Evolutionary conservation across 2,797 vertebrate species (phyloP).

Genomic region (Centroberyx gerrardi): DNA sequence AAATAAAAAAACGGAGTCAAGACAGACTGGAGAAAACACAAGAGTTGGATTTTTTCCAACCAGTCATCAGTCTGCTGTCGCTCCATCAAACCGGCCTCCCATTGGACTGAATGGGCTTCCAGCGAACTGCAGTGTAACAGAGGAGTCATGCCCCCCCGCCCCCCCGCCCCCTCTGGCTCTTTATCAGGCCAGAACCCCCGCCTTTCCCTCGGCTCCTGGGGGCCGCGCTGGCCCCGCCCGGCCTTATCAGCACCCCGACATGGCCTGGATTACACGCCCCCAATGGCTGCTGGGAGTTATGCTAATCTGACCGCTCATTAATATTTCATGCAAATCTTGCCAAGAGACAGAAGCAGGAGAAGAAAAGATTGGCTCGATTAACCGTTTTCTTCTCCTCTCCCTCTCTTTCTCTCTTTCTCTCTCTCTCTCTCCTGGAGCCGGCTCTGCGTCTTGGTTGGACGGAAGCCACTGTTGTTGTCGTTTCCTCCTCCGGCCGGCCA

Average conservation of each 20-base stretch:
- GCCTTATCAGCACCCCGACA: slow-evolving; percentile 71
- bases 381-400: slow-evolving; percentile 13
- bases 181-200: not conserved
- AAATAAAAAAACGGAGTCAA: no score
- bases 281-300: slow-evolving; percentile 78
- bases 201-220: slow-evolving; percentile 1
- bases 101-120: no score
- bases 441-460: slow-evolving; percentile 43
- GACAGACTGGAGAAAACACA: no score
- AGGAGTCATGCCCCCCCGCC: no score
- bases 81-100: no score
- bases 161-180: not conserved
- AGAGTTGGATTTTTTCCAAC: no score
- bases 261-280: slow-evolving; percentile 78
- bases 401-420: not conserved
- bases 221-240: not conserved
- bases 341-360: slow-evolving; percentile 33
- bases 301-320: slow-evolving; percentile 83
- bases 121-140: no score
- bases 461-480: slow-evolving; percentile 39
- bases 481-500: slow-evolving; percentile 31
- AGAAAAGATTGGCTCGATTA: slow-evolving; percentile 57
- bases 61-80: no score
- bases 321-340: slow-evolving; percentile 78
- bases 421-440: not conserved